Percentiles rank a stretch among this genome's conserved stretches.
Evolutionary conservation across 2,888 invertebrate species (phyloP).

Genomic region (Callosobruchus maculatus): DNA sequence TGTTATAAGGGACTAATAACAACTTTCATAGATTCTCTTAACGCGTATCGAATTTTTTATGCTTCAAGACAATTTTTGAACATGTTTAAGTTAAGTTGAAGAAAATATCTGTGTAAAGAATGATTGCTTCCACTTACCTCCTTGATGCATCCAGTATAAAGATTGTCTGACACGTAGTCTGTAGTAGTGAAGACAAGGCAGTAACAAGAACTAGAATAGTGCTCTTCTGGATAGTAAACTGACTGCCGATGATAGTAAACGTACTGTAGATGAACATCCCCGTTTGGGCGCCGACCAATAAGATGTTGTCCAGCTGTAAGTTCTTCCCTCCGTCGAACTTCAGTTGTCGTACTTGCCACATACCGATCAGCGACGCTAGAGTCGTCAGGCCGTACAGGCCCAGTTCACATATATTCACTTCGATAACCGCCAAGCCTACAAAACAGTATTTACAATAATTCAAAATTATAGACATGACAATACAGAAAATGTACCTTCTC

Average conservation of each 20-base stretch:
- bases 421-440: constrained; percentile 45
- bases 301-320: constrained; percentile 65
- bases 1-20: too few relatives aligned
- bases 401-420: constrained; percentile 67
- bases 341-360: constrained; percentile 66
- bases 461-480: too few relatives aligned
- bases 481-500: too few relatives aligned
- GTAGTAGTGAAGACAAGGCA: constrained; percentile 70
- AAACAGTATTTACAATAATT: too few relatives aligned
- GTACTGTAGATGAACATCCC: constrained; percentile 86
- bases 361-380: constrained; percentile 50
- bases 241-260: constrained; percentile 80
- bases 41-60: too few relatives aligned
- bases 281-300: constrained; percentile 82
- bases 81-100: too few relatives aligned
- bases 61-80: too few relatives aligned
- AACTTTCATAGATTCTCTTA: too few relatives aligned
- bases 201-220: constrained; percentile 59
- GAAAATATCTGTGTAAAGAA: too few relatives aligned
- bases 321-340: constrained; percentile 58
- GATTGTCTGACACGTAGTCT: constrained; percentile 76
- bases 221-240: constrained; percentile 54
- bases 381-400: constrained; percentile 66
- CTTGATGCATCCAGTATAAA: constrained; percentile 75
- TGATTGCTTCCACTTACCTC: constrained; percentile 46